These are phyloP conservation scores for Urosaurus nigricauda DNA, from an alignment of 2,797 vertebrate species.

Conservation along the genomic window DNA sequence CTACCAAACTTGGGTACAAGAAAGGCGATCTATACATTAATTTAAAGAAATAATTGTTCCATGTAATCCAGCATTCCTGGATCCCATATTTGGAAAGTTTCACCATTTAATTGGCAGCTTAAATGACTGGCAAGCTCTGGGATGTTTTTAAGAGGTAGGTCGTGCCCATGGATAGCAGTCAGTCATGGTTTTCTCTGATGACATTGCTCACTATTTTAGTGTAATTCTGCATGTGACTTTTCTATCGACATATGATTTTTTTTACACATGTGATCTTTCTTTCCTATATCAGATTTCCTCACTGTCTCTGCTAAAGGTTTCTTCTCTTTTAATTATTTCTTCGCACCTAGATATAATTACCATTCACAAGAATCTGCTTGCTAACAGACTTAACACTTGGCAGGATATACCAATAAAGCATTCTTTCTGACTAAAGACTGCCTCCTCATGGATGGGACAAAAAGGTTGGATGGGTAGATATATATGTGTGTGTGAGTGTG, in stretches of 20 bases:
- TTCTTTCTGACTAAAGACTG: constrained; percentile 49
- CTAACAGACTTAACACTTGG: constrained; percentile 51
- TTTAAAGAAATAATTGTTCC: background rate
- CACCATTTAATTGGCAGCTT: background rate
- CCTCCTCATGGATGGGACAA: constrained; percentile 68
- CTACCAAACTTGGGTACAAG: background rate
- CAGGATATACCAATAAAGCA: constrained; percentile 55
- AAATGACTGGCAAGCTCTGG: background rate
- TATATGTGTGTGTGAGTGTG: too few species aligned
- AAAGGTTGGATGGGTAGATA: constrained; percentile 44
- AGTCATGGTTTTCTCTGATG: background rate
- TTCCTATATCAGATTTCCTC: fast-evolving
- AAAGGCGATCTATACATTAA: background rate
- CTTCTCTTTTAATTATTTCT: constrained; percentile 31
- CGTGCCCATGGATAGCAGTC: background rate
- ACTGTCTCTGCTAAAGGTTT: constrained; percentile 31
- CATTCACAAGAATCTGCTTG: constrained; percentile 51
- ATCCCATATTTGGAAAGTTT: background rate
- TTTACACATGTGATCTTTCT: background rate
- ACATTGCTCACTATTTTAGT: background rate
- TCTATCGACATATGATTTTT: background rate
- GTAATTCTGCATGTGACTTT: background rate
- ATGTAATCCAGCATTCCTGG: background rate
- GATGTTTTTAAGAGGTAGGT: background rate
- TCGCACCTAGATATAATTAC: constrained; percentile 52